Evolutionary conservation across 2,113 vertebrate genomes (phyloP), one percentile per base, ranked within the genome.

Genomic region (Gambusia affinis): DNA sequence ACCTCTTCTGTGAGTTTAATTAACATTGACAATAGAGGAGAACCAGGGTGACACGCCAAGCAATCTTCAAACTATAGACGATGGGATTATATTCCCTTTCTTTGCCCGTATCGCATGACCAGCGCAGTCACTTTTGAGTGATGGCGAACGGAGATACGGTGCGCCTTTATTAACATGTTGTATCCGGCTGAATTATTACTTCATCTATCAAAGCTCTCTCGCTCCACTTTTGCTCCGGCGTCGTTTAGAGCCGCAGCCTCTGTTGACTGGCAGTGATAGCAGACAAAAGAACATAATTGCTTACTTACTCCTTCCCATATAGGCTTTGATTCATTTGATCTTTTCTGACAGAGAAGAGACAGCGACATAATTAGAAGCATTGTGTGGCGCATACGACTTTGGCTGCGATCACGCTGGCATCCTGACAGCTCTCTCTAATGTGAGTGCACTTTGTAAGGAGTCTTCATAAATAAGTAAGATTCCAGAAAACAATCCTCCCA

Each of bases 271-370:
- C 87, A 83, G 77, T 61, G 84, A 87, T 79, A n/a, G 79, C 78
- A 86, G 80, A 93, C 91, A 90, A 92, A 92, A 88, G 87, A 63
- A 80, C 86, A 88, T 92, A 93, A 93, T 93, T 91, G 88, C 89
- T 87, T 86, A 82, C 86, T 89, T 84, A 87, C 86, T 83, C 81
- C 85, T 84, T 78, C 81, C 78, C 77, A 73, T 84, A 79, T 83
- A 78, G 80, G 81, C 87, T 92, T 75, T 92, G 87, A 92, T 89
- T 84, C 78, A 83, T 89, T 91, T 86, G 65, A 83, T 90, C 87
- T 89, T 88, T 77, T 83, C 83, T 89, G 91, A 88, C 92, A 87
- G 70, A 73, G 84, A 74, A 81, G 73, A 76, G 87, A 93, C 69
- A 83, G 83, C 73, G 37, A 89, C 75, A 82, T 92, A 94, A 94